These are phyloP conservation scores for Ceuthmochares aereus DNA, from an alignment of 2,113 vertebrate genomes.

Conservation along the genomic window DNA sequence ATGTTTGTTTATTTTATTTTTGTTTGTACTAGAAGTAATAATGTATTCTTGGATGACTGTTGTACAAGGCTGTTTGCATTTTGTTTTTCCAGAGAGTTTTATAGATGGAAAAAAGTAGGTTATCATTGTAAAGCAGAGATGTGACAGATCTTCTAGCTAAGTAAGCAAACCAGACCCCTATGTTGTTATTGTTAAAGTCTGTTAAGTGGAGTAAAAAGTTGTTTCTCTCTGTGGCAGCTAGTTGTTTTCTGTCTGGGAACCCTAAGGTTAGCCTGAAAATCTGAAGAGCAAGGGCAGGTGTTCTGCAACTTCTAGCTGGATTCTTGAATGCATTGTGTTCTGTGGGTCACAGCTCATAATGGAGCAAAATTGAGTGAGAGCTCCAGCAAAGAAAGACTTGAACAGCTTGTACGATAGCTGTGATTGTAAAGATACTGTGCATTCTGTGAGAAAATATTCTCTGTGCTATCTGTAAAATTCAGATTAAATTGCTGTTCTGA, in stretches of 20 bases:
- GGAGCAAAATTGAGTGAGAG: conserved; percentile 54
- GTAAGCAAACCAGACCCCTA: not conserved
- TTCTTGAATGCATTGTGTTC: conserved; percentile 18
- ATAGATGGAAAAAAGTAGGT: not conserved
- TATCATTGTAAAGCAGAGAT: not conserved
- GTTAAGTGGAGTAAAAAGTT: not conserved
- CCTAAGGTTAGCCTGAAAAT: not conserved
- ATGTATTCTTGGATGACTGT: not conserved
- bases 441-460: conserved; percentile 54
- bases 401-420: not conserved
- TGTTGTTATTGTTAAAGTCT: not conserved
- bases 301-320: conserved; percentile 44
- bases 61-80: not conserved
- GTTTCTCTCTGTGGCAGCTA: not conserved
- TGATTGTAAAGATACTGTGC: conserved; percentile 43
- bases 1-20: not conserved
- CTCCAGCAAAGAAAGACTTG: conserved; percentile 7
- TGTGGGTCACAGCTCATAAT: conserved; percentile 34
- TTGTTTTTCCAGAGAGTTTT: no score
- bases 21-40: not conserved
- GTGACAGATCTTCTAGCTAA: not conserved
- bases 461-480: conserved; percentile 65
- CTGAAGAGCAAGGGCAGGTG: not conserved
- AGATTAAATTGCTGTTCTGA: conserved; percentile 65
- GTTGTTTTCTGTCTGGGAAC: conserved; percentile 26